phyloP scores from a whole-genome alignment of 2,113 vertebrate genomes.

The Neopipo cinnamomea region DNA sequence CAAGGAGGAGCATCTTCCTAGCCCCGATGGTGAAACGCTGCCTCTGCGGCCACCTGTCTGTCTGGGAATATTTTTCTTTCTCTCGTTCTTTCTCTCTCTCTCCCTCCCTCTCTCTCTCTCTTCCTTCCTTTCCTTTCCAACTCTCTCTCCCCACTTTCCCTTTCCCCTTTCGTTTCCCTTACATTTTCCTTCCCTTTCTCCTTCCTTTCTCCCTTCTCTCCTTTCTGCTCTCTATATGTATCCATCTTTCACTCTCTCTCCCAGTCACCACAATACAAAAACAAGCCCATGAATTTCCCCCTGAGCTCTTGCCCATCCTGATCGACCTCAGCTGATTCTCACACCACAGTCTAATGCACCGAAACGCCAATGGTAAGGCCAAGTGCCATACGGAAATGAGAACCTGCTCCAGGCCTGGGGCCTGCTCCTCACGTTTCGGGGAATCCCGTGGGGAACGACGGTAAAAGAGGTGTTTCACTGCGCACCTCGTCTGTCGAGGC shows the following conservation, averaged over 20 bases:
- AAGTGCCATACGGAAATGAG: not conserved
- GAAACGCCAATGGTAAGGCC: not conserved
- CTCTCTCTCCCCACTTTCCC: no score
- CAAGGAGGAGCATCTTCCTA: not conserved
- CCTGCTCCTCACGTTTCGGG: not conserved
- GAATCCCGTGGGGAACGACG: rapidly evolving
- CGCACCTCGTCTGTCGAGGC: not conserved
- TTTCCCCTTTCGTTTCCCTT: no score
- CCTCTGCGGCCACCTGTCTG: not conserved
- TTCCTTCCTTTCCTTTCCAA: no score
- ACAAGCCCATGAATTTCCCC: not conserved
- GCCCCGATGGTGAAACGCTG: not conserved
- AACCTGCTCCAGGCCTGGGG: not conserved
- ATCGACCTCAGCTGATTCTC: not conserved
- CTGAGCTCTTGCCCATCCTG: not conserved
- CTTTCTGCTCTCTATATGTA: not conserved
- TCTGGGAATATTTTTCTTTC: not conserved
- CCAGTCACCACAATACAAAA: not conserved
- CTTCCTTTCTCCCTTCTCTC: no score
- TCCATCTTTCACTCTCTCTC: no score
- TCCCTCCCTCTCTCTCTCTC: not conserved
- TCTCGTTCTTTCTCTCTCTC: no score
- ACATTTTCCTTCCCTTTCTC: not conserved
- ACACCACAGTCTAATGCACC: not conserved
- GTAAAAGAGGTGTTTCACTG: not conserved